phyloP scores from a whole-genome alignment of 2,113 vertebrate genomes.

The Furnarius figulus region DNA sequence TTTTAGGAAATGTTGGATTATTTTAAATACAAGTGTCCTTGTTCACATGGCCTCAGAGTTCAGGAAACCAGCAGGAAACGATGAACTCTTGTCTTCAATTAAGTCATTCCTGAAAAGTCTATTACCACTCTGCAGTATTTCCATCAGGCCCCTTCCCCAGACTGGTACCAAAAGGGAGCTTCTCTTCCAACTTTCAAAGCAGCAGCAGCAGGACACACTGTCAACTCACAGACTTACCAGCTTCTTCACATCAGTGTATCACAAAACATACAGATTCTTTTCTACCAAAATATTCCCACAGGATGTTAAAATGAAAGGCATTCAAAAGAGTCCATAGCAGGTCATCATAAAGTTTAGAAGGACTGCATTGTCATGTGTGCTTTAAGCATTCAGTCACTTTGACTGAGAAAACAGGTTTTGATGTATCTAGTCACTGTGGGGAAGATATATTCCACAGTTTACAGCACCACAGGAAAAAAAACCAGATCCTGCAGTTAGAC shows the following conservation, averaged over 20 bases:
- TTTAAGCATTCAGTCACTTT: neutral
- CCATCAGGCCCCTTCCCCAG: neutral
- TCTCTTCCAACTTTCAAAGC: neutral
- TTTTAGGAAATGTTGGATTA: conserved; percentile 23
- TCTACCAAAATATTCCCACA: neutral
- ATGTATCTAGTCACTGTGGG: neutral
- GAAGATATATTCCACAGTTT: neutral
- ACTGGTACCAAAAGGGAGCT: neutral
- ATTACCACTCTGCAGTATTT: neutral
- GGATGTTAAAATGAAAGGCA: neutral
- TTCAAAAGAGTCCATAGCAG: neutral
- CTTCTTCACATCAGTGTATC: neutral
- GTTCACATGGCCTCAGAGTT: conserved; percentile 63
- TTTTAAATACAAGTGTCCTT: conserved; percentile 10
- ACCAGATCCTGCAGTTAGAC: neutral
- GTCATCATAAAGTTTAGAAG: neutral
- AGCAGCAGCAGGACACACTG: neutral
- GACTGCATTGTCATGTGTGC: neutral
- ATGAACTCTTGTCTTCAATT: neutral
- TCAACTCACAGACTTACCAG: neutral
- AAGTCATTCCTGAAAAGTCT: neutral
- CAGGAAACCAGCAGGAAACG: conserved; percentile 28
- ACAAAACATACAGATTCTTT: neutral
- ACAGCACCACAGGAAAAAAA: neutral
- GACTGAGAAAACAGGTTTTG: neutral